Evolutionary conservation across 2,797 vertebrate genomes (phyloP), one percentile per base, ranked within the genome.

Genomic region (Ceyx erithaca): DNA sequence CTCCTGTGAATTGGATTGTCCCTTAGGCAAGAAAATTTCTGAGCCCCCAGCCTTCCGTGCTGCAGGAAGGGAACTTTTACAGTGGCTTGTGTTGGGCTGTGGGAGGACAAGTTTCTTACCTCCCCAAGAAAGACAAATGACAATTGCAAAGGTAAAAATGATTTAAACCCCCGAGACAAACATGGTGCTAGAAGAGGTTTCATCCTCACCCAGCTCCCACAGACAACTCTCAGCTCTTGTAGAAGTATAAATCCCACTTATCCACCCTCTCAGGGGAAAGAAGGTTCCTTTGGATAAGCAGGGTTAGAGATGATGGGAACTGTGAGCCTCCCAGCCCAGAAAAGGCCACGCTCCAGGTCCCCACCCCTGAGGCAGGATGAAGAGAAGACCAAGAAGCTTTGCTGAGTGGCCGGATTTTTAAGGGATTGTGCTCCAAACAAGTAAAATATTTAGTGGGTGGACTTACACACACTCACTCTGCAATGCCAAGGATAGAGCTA

Each of bases 281-380:
- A 73, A 41, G 78, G 73, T 73, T 94, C 66, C 84, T 83, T 59
- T 54, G 90, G 81, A 80, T 46, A 37, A 83, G 73, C 64, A 71
- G 66, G n/a, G 63, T 22, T 68, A 75, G 80, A 64, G 70, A 48
- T 28, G 73, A 26, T 73, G 81, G 61, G 75, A 77, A 54, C 52
- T 25, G 59, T 6, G 51, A 83, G 82, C 21, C 69, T 92, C 84
- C 80, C 64, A 64, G 72, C 83, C 40, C 40, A 68, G 76, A 48
- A 69, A 64, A 75, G 68, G 73, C 68, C 72, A 2, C 0, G 48
- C 40, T 92, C 70, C 85, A 84, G 85, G 45, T 75, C 85, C 76
- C 78, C 78, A 71, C 37, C 85, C 72, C 73, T 9, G 70, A 73
- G 85, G 43, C 64, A 61, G 72, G n/a, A 48, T 1, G 9, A 81